These are phyloP conservation scores for Anhinga rufa DNA, from an alignment of 2,113 vertebrate species.

Conservation along the genomic window DNA sequence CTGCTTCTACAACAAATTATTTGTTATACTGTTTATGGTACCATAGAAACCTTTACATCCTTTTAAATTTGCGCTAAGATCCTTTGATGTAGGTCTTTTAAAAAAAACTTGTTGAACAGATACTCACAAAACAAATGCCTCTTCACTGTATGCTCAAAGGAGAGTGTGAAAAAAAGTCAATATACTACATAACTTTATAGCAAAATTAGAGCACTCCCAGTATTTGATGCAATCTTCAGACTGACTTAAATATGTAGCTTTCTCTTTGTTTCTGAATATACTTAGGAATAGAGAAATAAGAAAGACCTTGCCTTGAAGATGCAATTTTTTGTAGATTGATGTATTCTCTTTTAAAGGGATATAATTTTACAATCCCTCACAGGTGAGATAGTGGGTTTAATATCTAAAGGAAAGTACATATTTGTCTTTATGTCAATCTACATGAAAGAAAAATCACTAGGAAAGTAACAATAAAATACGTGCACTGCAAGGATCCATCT, in stretches of 20 bases:
- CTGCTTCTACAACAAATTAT: not conserved
- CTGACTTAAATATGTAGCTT: not conserved
- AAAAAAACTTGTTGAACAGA: not conserved
- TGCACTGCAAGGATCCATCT: constrained; percentile 30
- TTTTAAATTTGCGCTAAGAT: not conserved
- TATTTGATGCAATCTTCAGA: not conserved
- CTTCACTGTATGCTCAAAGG: not conserved
- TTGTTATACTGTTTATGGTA: not conserved
- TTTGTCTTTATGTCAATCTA: constrained; percentile 62
- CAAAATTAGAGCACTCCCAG: not conserved
- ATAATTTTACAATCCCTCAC: constrained; percentile 51
- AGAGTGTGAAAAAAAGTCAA: not conserved
- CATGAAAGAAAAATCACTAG: constrained; percentile 54
- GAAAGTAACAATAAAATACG: constrained; percentile 46
- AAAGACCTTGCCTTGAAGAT: not conserved
- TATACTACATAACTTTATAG: not conserved
- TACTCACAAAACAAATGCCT: not conserved
- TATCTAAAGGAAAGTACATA: constrained; percentile 54
- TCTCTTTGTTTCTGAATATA: not conserved
- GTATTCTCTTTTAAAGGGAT: constrained; percentile 49
- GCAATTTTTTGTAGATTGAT: constrained; percentile 34
- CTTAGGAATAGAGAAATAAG: not conserved
- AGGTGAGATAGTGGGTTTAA: constrained; percentile 54
- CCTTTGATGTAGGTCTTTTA: constrained; percentile 23
- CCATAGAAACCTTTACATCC: not conserved